Evolutionary conservation across 2,113 vertebrate genomes (phyloP).

Genomic region (Crotalus tigris): DNA sequence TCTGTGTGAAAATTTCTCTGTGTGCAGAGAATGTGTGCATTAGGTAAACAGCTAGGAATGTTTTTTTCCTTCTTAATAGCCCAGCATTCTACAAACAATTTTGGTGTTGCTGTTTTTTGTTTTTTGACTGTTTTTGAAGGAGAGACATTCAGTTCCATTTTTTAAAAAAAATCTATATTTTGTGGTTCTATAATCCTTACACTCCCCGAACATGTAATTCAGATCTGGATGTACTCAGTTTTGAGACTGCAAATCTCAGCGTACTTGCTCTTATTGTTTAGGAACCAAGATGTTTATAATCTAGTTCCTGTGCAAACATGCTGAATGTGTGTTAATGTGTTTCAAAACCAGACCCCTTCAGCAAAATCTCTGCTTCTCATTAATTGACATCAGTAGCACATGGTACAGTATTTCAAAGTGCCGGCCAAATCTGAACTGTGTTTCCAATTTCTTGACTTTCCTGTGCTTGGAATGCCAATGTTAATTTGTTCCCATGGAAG

Average conservation of each 20-base stretch:
- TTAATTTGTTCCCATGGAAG: constrained; percentile 83
- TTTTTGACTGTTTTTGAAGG: neutral
- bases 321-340: constrained; percentile 83
- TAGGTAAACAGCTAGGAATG: neutral
- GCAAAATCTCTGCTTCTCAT: constrained; percentile 77
- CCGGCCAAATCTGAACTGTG: constrained; percentile 78
- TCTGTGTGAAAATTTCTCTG: neutral
- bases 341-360: constrained; percentile 76
- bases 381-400: constrained; percentile 82
- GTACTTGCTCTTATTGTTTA: constrained; percentile 81
- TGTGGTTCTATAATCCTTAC: neutral
- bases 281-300: constrained; percentile 76
- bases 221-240: constrained; percentile 26
- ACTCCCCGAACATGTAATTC: neutral
- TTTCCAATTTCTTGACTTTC: constrained; percentile 84
- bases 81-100: neutral
- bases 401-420: constrained; percentile 83
- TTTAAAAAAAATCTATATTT: neutral
- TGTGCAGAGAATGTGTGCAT: neutral
- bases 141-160: neutral
- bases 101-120: neutral
- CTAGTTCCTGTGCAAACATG: constrained; percentile 81
- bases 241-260: constrained; percentile 60
- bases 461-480: constrained; percentile 81
- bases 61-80: neutral